Percentiles rank a stretch among this genome's conserved stretches.
These are phyloP conservation scores for Montipora capricornis DNA, from an alignment of 64 coral and sea anemone genomes.

Conservation along the genomic window DNA sequence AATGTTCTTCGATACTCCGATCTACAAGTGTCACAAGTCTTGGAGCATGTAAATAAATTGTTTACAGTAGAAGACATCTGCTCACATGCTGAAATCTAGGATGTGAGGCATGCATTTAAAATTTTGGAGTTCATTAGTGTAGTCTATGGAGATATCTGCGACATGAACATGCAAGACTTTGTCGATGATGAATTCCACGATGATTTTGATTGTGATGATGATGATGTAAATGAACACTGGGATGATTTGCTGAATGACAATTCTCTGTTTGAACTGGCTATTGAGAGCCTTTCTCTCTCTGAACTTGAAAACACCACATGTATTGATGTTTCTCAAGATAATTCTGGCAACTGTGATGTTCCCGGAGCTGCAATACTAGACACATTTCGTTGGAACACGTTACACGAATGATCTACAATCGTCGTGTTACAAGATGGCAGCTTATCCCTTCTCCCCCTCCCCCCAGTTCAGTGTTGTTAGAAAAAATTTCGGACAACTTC, in stretches of 20 bases:
- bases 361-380: background rate
- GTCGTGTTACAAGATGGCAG: no score
- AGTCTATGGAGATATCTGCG: constrained; percentile 22
- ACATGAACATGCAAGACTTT: background rate
- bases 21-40: constrained; percentile 67
- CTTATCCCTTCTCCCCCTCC: no score
- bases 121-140: background rate
- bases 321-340: constrained; percentile 12
- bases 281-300: background rate
- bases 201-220: constrained; percentile 34
- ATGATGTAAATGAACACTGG: constrained; percentile 18
- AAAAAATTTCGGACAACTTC: no score
- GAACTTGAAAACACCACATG: constrained; percentile 3
- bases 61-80: constrained; percentile 67
- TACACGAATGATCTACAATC: no score
- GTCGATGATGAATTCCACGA: background rate
- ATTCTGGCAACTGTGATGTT: background rate
- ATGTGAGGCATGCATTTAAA: constrained; percentile 59
- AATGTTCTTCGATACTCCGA: constrained; percentile 63
- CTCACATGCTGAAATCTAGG: constrained; percentile 66
- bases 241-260: constrained; percentile 29
- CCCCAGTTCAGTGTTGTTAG: no score
- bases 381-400: no score
- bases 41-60: constrained; percentile 11
- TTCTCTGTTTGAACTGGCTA: constrained; percentile 1